These are phyloP conservation scores for Alethe castanea DNA, from an alignment of 2,113 vertebrate species.

Conservation along the genomic window DNA sequence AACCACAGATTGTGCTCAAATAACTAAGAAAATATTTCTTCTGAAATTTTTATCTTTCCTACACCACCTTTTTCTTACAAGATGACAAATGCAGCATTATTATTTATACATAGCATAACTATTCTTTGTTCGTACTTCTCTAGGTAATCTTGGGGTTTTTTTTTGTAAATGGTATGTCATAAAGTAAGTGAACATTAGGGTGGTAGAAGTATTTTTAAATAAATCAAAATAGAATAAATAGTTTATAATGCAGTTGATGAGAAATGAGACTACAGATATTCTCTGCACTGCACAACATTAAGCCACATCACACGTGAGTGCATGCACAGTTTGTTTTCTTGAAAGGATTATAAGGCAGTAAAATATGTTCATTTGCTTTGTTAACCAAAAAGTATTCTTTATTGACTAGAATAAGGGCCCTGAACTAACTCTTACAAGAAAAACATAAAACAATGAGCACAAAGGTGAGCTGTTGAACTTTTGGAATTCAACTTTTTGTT, in stretches of 20 bases:
- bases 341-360: background rate
- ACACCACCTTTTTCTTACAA: background rate
- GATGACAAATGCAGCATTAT: background rate
- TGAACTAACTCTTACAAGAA: background rate
- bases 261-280: background rate
- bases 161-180: background rate
- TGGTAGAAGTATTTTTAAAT: background rate
- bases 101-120: background rate
- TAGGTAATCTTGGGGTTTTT: background rate
- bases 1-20: background rate
- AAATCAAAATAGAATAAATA: background rate
- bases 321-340: background rate
- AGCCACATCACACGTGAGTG: rapidly evolving
- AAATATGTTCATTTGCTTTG: background rate
- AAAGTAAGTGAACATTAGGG: background rate
- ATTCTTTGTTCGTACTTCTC: background rate
- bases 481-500: background rate
- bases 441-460: background rate
- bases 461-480: background rate
- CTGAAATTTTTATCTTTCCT: background rate
- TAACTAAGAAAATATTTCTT: background rate
- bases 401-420: background rate
- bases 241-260: background rate
- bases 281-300: background rate
- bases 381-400: background rate